Evolutionary conservation across 1,140 invertebrate species (phyloP).

Genomic region (Ceratina calcarata): DNA sequence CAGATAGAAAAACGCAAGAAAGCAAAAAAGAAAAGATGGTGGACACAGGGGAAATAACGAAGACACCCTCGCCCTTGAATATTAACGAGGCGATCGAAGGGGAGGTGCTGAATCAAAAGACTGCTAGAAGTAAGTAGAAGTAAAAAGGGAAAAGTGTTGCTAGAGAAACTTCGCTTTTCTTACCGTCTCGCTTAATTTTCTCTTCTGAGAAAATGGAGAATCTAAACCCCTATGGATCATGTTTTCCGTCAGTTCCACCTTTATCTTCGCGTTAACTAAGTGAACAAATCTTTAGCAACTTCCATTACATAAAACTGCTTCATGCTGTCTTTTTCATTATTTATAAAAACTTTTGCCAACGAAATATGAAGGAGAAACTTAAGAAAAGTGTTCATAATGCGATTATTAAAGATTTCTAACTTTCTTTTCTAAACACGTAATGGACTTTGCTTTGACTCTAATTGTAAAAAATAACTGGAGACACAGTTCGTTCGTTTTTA

Average conservation of each 20-base stretch:
- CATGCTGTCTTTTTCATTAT: too few species aligned
- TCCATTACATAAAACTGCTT: background rate
- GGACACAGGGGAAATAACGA: slow-evolving; percentile 62
- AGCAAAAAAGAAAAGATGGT: slow-evolving; percentile 61
- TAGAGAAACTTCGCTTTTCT: background rate
- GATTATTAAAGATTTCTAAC: too few species aligned
- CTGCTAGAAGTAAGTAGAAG: slow-evolving; percentile 68
- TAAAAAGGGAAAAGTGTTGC: background rate
- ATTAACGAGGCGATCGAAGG: slow-evolving; percentile 68
- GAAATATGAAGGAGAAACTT: too few species aligned
- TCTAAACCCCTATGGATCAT: background rate
- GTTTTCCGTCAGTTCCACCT: background rate
- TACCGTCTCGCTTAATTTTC: background rate
- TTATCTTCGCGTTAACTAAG: background rate
- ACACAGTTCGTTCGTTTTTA: too few species aligned
- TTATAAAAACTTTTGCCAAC: too few species aligned
- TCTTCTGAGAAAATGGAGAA: background rate
- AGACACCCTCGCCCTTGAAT: slow-evolving; percentile 64
- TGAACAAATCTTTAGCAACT: background rate
- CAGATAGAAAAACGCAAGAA: background rate
- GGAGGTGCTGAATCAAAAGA: slow-evolving; percentile 70
- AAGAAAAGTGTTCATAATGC: too few species aligned
- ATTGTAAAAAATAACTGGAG: too few species aligned
- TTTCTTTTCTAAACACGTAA: too few species aligned
- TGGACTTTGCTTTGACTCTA: too few species aligned